phyloP scores from a whole-genome alignment of 1,140 invertebrate genomes.

The Octopus sinensis region DNA sequence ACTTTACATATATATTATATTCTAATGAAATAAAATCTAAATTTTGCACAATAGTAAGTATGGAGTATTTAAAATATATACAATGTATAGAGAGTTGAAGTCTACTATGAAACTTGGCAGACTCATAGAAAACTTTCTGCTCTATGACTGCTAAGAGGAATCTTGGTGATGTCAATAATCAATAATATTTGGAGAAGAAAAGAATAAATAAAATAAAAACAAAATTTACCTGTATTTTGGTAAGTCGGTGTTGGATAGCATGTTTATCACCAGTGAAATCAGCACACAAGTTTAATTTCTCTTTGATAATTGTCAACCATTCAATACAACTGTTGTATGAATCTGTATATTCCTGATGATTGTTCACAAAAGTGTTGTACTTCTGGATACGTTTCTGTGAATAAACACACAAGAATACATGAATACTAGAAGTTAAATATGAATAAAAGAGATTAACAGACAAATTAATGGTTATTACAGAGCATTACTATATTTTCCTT shows the following conservation, averaged over 20 bases:
- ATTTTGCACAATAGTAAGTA: too few species aligned
- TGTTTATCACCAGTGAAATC: slow-evolving; percentile 84
- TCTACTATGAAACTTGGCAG: neutral
- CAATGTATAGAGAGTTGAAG: too few species aligned
- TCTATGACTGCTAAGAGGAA: neutral
- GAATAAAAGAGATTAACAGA: too few species aligned
- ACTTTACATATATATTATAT: too few species aligned
- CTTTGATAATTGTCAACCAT: slow-evolving; percentile 85
- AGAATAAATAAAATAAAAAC: too few species aligned
- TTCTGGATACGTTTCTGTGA: slow-evolving; percentile 54
- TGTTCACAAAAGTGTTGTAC: slow-evolving; percentile 86
- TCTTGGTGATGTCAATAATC: neutral
- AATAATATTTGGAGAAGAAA: neutral
- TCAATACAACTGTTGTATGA: slow-evolving; percentile 83
- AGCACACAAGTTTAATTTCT: slow-evolving; percentile 80
- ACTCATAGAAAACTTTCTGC: slow-evolving; percentile 5
- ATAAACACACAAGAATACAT: neutral
- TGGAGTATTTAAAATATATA: too few species aligned
- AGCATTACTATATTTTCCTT: too few species aligned
- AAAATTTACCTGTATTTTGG: slow-evolving; percentile 71
- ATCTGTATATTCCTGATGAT: slow-evolving; percentile 89
- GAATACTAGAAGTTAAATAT: neutral
- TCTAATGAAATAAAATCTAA: too few species aligned
- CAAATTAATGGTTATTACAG: too few species aligned
- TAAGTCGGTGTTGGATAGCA: slow-evolving; percentile 85